phyloP scores from a whole-genome alignment of 23 tunicate genomes.

The Pegea sp. region DNA sequence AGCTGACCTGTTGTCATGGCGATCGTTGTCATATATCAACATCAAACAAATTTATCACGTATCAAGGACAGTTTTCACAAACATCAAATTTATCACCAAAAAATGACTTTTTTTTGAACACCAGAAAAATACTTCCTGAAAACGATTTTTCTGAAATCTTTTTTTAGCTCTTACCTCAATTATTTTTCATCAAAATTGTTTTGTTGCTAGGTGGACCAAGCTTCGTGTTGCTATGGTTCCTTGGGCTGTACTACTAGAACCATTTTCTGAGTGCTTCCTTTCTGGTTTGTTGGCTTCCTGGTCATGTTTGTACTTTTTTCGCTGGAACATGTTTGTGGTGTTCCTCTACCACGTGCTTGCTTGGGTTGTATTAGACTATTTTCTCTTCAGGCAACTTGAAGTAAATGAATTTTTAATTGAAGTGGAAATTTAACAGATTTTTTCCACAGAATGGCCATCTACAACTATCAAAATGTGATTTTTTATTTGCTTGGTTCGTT shows the following conservation, averaged over 20 bases:
- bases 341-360: slow-evolving; percentile 69
- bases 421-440: not conserved
- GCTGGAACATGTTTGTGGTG: slow-evolving; percentile 77
- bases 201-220: slow-evolving; percentile 56
- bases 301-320: slow-evolving; percentile 42
- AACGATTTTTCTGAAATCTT: too few species aligned
- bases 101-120: too few species aligned
- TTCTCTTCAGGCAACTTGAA: slow-evolving; percentile 74
- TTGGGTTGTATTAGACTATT: slow-evolving; percentile 72
- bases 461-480: slow-evolving; percentile 73
- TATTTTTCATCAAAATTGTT: too few species aligned
- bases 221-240: slow-evolving; percentile 88
- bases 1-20: too few species aligned
- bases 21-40: not conserved
- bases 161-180: too few species aligned
- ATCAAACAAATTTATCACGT: too few species aligned
- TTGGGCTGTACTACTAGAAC: slow-evolving; percentile 61
- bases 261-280: slow-evolving; percentile 92
- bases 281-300: slow-evolving; percentile 63
- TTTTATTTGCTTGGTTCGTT: slow-evolving; percentile 73
- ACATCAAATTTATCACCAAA: too few species aligned
- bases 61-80: too few species aligned
- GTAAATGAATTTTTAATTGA: slow-evolving; percentile 8
- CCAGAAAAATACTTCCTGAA: too few species aligned
- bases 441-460: slow-evolving; percentile 76